Percentiles rank a stretch among this genome's conserved stretches.
Evolutionary conservation across 2,113 vertebrate genomes (phyloP).

Genomic region (Anoura caudifer): DNA sequence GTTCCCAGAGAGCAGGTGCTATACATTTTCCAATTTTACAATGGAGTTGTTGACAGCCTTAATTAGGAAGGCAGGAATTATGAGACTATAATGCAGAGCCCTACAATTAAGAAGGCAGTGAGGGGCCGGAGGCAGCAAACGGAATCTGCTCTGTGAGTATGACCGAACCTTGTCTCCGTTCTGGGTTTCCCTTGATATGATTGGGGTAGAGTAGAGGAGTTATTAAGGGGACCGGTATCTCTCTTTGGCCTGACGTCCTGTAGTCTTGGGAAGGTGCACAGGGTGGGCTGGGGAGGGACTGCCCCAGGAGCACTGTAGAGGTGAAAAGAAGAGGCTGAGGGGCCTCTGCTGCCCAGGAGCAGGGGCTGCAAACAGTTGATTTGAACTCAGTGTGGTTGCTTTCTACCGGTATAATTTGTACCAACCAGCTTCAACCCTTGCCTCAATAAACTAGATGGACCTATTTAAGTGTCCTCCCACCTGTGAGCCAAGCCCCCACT

Average conservation of each 20-base stretch:
- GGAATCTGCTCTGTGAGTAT: slow-evolving; percentile 48
- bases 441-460: background rate
- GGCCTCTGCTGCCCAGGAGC: background rate
- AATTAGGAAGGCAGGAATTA: slow-evolving; percentile 76
- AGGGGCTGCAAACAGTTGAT: background rate
- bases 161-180: background rate
- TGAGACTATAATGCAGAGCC: slow-evolving; percentile 64
- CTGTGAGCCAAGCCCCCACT: background rate
- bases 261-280: slow-evolving; percentile 32
- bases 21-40: slow-evolving; percentile 67
- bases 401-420: background rate
- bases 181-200: background rate
- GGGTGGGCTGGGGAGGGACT: background rate
- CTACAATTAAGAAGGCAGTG: slow-evolving; percentile 73
- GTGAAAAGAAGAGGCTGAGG: background rate
- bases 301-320: background rate
- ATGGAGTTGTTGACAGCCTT: slow-evolving; percentile 71
- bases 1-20: slow-evolving; percentile 72
- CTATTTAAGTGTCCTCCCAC: background rate
- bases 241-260: background rate
- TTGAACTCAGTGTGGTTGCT: background rate
- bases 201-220: slow-evolving; percentile 19
- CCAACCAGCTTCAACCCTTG: background rate
- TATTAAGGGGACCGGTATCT: slow-evolving; percentile 42
- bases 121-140: slow-evolving; percentile 63